Evolutionary conservation across 2,888 invertebrate genomes (phyloP).

Genomic region (Omphaloscelis lunosa): DNA sequence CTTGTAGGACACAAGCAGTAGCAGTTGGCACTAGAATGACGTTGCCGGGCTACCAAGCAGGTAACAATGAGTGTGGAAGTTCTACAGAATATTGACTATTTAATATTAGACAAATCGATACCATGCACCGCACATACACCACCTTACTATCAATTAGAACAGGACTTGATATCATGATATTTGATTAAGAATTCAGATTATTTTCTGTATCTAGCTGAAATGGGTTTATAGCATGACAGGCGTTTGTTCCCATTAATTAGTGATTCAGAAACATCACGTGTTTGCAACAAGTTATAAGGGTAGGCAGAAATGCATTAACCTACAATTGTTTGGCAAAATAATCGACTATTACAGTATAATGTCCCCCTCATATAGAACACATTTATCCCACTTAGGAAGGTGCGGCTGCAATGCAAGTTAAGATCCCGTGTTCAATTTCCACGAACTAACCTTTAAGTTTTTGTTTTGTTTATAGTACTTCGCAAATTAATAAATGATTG

Average conservation of each 20-base stretch:
- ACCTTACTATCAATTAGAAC: not conserved
- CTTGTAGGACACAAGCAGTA: not conserved
- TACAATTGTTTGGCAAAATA: not conserved
- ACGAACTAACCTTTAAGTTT: not conserved
- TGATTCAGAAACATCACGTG: not conserved
- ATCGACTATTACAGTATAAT: too few species aligned
- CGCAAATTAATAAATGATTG: too few species aligned
- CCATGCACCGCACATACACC: conserved; percentile 6
- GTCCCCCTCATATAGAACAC: not conserved
- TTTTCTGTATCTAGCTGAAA: not conserved
- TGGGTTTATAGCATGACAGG: not conserved
- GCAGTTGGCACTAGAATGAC: conserved; percentile 10
- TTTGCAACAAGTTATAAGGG: not conserved
- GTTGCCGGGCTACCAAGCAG: conserved; percentile 45
- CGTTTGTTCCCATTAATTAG: not conserved
- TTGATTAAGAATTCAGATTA: not conserved
- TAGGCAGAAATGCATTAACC: not conserved
- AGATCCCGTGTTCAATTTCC: not conserved
- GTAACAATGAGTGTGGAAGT: conserved; percentile 36
- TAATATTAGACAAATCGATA: conserved; percentile 48
- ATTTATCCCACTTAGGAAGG: not conserved
- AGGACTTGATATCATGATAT: not conserved
- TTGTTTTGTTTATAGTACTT: not conserved
- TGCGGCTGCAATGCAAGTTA: not conserved
- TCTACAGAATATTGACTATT: conserved; percentile 14